phyloP scores from a whole-genome alignment of 1,140 invertebrate genomes.

The Caenorhabditis brenneri region DNA sequence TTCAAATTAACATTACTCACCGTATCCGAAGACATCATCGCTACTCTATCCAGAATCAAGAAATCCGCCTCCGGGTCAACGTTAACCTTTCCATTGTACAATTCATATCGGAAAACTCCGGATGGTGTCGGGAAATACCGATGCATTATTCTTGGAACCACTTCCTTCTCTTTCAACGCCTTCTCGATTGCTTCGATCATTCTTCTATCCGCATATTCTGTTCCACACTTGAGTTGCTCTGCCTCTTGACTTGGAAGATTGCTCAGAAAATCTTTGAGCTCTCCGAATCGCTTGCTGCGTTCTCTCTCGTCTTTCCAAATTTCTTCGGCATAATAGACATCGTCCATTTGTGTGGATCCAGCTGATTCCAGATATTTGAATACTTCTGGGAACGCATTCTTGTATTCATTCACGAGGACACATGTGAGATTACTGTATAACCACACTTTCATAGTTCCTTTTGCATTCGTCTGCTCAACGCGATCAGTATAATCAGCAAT shows the following conservation, averaged over 20 bases:
- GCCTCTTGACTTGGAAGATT: slow-evolving; percentile 76
- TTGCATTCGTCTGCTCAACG: slow-evolving; percentile 69
- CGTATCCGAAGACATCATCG: slow-evolving; percentile 68
- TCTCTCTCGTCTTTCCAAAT: slow-evolving; percentile 75
- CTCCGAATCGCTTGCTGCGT: slow-evolving; percentile 73
- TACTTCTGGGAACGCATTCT: slow-evolving; percentile 77
- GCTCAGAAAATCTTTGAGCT: slow-evolving; percentile 79
- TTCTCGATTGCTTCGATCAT: slow-evolving; percentile 74
- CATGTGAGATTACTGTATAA: slow-evolving; percentile 54
- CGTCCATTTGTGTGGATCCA: slow-evolving; percentile 68
- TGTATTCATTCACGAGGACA: slow-evolving; percentile 47
- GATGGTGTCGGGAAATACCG: not conserved
- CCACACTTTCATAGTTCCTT: slow-evolving; percentile 58
- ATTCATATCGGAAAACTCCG: slow-evolving; percentile 39
- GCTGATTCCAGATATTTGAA: slow-evolving; percentile 75
- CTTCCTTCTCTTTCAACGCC: slow-evolving; percentile 48
- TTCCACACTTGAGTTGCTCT: slow-evolving; percentile 77
- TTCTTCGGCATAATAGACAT: slow-evolving; percentile 77
- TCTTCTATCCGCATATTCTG: slow-evolving; percentile 72
- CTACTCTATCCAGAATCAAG: slow-evolving; percentile 82
- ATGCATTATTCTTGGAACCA: not conserved
- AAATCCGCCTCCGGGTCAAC: slow-evolving; percentile 78
- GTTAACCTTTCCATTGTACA: slow-evolving; percentile 62
- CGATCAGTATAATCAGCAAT: slow-evolving; percentile 82
- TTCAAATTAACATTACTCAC: not conserved